Percentiles rank a stretch among this genome's conserved stretches.
Conservation (phyloP, 2,797 vertebrate species). For the Rhadinocentrus ornatus region DNA sequence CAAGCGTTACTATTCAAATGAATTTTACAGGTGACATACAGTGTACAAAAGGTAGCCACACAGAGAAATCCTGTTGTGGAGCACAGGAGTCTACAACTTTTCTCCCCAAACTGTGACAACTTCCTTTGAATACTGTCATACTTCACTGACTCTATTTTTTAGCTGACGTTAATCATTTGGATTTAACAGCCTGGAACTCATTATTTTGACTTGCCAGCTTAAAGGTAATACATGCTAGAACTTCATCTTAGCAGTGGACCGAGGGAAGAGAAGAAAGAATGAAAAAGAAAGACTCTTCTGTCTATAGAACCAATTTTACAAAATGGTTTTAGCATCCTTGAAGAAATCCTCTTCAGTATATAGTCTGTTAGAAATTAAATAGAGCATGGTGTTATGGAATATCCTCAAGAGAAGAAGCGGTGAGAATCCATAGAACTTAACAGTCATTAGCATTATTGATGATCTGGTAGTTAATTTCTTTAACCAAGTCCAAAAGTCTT, state of each 20-base stretch:
- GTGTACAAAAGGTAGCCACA: constrained; percentile 56
- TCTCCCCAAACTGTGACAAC: constrained; percentile 35
- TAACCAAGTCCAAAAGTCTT: constrained; percentile 1
- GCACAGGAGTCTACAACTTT: constrained; percentile 37
- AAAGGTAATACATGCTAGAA: constrained; percentile 29
- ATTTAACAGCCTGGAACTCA: constrained; percentile 61
- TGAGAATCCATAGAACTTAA: constrained; percentile 22
- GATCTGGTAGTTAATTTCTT: constrained; percentile 15
- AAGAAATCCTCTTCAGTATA: constrained; percentile 50
- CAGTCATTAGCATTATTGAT: constrained; percentile 40
- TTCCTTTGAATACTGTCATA: constrained; percentile 57
- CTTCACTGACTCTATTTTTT: constrained; percentile 61
- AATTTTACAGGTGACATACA: constrained; percentile 72
- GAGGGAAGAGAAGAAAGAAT: constrained; percentile 8
- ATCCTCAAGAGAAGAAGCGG: constrained; percentile 19
- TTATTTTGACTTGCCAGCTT: constrained; percentile 59
- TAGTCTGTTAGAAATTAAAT: constrained; percentile 24
- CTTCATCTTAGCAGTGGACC: constrained; percentile 15
- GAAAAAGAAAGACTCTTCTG: not conserved
- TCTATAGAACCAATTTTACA: constrained; percentile 45
- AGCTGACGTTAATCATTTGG: constrained; percentile 53
- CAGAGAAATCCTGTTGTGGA: constrained; percentile 47
- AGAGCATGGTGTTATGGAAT: constrained; percentile 31
- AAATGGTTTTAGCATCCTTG: constrained; percentile 54
- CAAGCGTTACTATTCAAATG: constrained; percentile 65